Evolutionary conservation across 1,140 invertebrate genomes (phyloP).

Genomic region (Plodia interpunctella): DNA sequence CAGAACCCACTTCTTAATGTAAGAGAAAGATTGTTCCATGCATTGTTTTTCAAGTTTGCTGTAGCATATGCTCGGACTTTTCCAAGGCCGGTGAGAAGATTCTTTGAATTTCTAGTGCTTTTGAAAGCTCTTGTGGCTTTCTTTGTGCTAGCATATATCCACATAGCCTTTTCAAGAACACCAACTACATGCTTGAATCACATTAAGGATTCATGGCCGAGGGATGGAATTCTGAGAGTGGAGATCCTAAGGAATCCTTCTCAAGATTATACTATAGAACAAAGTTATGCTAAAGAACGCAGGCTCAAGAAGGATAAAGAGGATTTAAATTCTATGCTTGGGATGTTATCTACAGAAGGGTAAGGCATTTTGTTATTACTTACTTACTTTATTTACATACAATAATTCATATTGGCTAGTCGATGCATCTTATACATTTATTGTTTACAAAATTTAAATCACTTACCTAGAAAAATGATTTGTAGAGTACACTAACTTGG

Average conservation of each 20-base stretch:
- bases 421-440: too few relatives aligned
- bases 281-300: slow-evolving; percentile 89
- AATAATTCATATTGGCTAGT: too few relatives aligned
- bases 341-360: slow-evolving; percentile 83
- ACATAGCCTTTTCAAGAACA: slow-evolving; percentile 93
- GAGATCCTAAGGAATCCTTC: slow-evolving; percentile 92
- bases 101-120: slow-evolving; percentile 94
- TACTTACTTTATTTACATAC: too few relatives aligned
- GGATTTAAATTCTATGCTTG: slow-evolving; percentile 80
- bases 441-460: too few relatives aligned
- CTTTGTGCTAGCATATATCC: slow-evolving; percentile 95
- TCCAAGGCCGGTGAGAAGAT: slow-evolving; percentile 89
- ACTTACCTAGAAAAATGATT: too few relatives aligned
- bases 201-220: slow-evolving; percentile 93
- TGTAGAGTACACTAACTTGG: too few relatives aligned
- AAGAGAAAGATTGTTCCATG: slow-evolving; percentile 95
- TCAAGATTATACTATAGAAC: slow-evolving; percentile 85
- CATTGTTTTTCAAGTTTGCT: slow-evolving; percentile 94
- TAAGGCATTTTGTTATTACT: slow-evolving; percentile 54
- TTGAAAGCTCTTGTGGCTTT: slow-evolving; percentile 93
- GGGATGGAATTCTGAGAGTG: slow-evolving; percentile 96
- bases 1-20: slow-evolving; percentile 90
- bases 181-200: slow-evolving; percentile 96
- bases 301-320: slow-evolving; percentile 84
- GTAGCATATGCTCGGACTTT: slow-evolving; percentile 93